Evolutionary conservation across 2,888 invertebrate species (phyloP).

Genomic region (Drosophila subquinaria): DNA sequence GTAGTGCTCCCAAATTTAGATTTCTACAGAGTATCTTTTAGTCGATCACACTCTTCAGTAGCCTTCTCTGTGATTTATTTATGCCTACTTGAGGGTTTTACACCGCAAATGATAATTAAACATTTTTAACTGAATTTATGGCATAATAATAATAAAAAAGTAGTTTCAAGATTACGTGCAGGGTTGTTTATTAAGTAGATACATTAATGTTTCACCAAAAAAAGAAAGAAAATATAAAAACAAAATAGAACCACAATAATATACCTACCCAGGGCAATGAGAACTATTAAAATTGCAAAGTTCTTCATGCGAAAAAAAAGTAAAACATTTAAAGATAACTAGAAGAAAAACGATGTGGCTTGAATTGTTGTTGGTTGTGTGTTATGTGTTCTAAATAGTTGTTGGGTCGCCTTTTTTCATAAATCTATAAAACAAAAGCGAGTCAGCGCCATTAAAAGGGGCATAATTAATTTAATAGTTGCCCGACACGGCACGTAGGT

Average conservation of each 20-base stretch:
- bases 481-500: slow-evolving; percentile 62
- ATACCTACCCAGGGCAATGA: background rate
- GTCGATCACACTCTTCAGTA: background rate
- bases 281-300: slow-evolving; percentile 35
- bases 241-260: background rate
- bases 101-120: slow-evolving; percentile 19
- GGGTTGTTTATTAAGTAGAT: slow-evolving; percentile 32
- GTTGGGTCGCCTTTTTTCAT: slow-evolving; percentile 38
- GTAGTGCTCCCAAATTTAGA: too few relatives aligned
- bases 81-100: background rate
- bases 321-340: slow-evolving; percentile 44
- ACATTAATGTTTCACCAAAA: slow-evolving; percentile 19
- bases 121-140: slow-evolving; percentile 33
- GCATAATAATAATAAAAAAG: slow-evolving; percentile 25
- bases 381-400: slow-evolving; percentile 24
- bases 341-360: slow-evolving; percentile 12
- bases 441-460: slow-evolving; percentile 57
- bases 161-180: slow-evolving; percentile 37
- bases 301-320: slow-evolving; percentile 47
- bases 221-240: background rate
- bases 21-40: background rate
- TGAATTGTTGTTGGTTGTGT: slow-evolving; percentile 1
- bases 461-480: slow-evolving; percentile 75
- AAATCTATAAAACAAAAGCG: slow-evolving; percentile 57
- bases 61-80: background rate